Evolutionary conservation across 1,140 invertebrate genomes (phyloP).

Genomic region (Magallana ariakensis): DNA sequence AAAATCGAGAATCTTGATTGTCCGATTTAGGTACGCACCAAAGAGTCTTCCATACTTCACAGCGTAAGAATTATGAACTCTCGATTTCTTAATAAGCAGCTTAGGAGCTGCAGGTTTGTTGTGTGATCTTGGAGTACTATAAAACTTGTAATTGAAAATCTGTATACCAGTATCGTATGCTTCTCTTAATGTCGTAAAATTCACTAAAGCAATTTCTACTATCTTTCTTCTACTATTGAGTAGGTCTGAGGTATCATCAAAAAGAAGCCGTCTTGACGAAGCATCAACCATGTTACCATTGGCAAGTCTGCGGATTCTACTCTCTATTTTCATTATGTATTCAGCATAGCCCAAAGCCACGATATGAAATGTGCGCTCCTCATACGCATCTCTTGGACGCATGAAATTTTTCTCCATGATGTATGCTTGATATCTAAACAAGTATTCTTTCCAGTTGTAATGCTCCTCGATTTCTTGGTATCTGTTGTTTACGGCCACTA

Average conservation of each 20-base stretch:
- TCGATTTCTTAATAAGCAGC: constrained; percentile 50
- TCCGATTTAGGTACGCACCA: constrained; percentile 39
- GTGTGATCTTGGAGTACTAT: constrained; percentile 44
- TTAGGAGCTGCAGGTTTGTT: constrained; percentile 61
- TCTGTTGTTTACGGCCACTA: not conserved
- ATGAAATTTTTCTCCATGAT: constrained; percentile 68
- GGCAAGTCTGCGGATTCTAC: constrained; percentile 49
- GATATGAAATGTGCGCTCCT: constrained; percentile 65
- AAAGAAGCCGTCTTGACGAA: constrained; percentile 49
- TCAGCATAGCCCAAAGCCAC: constrained; percentile 62
- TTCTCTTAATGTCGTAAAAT: constrained; percentile 60
- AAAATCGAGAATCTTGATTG: constrained; percentile 47
- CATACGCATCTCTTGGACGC: constrained; percentile 62
- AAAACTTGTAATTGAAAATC: constrained; percentile 62
- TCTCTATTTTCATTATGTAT: constrained; percentile 57
- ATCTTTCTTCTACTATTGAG: constrained; percentile 59
- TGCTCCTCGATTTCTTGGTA: constrained; percentile 37
- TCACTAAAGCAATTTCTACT: constrained; percentile 54
- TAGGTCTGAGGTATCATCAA: constrained; percentile 52
- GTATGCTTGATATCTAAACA: constrained; percentile 66
- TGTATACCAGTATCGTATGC: constrained; percentile 63
- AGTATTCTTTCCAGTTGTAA: constrained; percentile 59
- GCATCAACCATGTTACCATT: constrained; percentile 22
- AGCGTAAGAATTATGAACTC: constrained; percentile 59
- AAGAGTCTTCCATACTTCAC: constrained; percentile 49